phyloP scores from a whole-genome alignment of 2,797 vertebrate species.

The Aotus griseimembra region DNA sequence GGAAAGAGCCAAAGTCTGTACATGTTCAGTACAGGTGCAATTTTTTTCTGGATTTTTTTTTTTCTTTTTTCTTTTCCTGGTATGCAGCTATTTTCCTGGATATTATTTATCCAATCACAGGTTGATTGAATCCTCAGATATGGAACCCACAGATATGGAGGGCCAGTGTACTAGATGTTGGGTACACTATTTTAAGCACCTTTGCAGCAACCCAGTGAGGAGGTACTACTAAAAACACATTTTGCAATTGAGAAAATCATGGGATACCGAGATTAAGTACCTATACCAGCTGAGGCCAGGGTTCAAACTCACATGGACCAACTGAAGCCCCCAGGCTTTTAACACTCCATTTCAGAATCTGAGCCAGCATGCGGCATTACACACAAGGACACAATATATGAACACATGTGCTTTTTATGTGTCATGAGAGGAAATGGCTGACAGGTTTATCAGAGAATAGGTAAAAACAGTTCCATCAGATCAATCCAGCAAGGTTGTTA shows the following conservation, averaged over 20 bases:
- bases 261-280: neutral
- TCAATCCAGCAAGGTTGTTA: neutral
- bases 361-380: neutral
- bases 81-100: neutral
- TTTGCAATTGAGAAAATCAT: neutral
- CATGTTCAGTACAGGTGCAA: neutral
- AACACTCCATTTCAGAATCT: neutral
- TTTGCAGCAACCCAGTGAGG: neutral
- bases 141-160: neutral
- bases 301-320: neutral
- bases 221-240: neutral
- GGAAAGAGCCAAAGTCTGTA: neutral
- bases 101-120: neutral
- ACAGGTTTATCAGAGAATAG: neutral
- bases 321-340: neutral
- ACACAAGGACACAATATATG: neutral
- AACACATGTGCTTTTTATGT: neutral
- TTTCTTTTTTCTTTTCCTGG: neutral
- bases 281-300: neutral
- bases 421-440: neutral
- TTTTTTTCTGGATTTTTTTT: neutral
- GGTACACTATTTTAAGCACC: neutral
- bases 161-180: neutral
- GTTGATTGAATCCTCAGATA: neutral
- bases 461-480: neutral